These are phyloP conservation scores for Xestobium rufovillosum DNA, from an alignment of 2,888 invertebrate genomes.

Conservation along the genomic window DNA sequence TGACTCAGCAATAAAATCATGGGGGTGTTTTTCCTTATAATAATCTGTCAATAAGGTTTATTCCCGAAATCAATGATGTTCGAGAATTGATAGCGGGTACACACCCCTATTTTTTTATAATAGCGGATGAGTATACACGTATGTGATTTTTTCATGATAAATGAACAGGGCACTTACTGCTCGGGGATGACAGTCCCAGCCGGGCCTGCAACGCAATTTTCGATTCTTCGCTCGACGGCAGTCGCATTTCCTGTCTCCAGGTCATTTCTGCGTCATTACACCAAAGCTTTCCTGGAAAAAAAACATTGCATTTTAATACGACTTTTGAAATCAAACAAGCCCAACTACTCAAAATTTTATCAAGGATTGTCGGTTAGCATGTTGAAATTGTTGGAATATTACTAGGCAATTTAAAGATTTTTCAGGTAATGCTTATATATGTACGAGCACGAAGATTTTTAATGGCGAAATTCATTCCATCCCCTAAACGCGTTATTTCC, in stretches of 20 bases:
- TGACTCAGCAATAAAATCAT: constrained; percentile 39
- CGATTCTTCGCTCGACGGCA: constrained; percentile 42
- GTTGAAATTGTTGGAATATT: too few species aligned
- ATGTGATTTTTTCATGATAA: too few species aligned
- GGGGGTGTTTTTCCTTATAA: constrained; percentile 33
- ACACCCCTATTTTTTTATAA: constrained; percentile 8
- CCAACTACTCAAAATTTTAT: too few species aligned
- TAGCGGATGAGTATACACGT: too few species aligned
- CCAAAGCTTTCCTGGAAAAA: constrained; percentile 45
- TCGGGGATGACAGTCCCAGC: constrained; percentile 42
- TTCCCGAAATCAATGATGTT: constrained; percentile 37
- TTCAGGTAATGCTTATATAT: too few species aligned
- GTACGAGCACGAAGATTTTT: too few species aligned
- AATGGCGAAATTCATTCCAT: too few species aligned
- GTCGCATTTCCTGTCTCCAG: constrained; percentile 43
- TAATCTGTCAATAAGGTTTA: constrained; percentile 39
- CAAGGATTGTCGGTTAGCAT: too few species aligned
- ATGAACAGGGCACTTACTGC: constrained; percentile 38
- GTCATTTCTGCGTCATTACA: constrained; percentile 43
- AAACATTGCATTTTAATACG: too few species aligned
- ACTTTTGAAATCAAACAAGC: too few species aligned
- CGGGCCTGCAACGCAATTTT: constrained; percentile 43
- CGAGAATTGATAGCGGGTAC: constrained; percentile 28
- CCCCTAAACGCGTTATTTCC: too few species aligned
- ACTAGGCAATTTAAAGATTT: too few species aligned